These are phyloP conservation scores for Adelges cooleyi DNA, from an alignment of 1,140 invertebrate species.

Conservation along the genomic window DNA sequence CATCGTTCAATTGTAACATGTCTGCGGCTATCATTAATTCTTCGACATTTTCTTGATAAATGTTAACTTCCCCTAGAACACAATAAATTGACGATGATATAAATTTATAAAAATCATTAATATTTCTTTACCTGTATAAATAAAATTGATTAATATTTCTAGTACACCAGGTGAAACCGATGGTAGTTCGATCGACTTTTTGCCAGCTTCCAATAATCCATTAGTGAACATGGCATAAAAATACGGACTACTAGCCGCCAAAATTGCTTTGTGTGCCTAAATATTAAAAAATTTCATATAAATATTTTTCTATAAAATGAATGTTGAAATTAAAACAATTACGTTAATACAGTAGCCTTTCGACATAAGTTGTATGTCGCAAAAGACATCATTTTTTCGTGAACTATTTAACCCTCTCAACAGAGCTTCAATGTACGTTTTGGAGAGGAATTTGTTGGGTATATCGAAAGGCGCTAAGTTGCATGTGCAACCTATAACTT, in stretches of 20 bases:
- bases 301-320: background rate
- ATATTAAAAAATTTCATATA: slow-evolving; percentile 11
- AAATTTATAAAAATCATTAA: background rate
- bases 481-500: slow-evolving; percentile 3
- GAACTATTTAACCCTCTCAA: slow-evolving; percentile 18
- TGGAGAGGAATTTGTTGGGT: slow-evolving; percentile 14
- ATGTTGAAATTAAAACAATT: background rate
- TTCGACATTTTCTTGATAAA: slow-evolving; percentile 68
- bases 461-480: slow-evolving; percentile 15
- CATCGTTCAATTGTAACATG: slow-evolving; percentile 78
- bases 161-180: slow-evolving; percentile 62
- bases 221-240: slow-evolving; percentile 91
- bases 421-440: slow-evolving; percentile 3
- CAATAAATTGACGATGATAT: background rate
- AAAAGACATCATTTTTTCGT: slow-evolving; percentile 21
- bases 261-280: slow-evolving; percentile 77
- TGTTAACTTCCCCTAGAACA: slow-evolving; percentile 41
- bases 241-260: slow-evolving; percentile 86
- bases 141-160: slow-evolving; percentile 67
- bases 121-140: slow-evolving; percentile 73
- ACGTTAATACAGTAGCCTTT: slow-evolving; percentile 21
- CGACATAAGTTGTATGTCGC: slow-evolving; percentile 14
- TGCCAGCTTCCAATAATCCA: slow-evolving; percentile 67
- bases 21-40: slow-evolving; percentile 81
- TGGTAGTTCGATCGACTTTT: slow-evolving; percentile 63